phyloP scores from a whole-genome alignment of 2,113 vertebrate species.

The Gymnogyps californianus region DNA sequence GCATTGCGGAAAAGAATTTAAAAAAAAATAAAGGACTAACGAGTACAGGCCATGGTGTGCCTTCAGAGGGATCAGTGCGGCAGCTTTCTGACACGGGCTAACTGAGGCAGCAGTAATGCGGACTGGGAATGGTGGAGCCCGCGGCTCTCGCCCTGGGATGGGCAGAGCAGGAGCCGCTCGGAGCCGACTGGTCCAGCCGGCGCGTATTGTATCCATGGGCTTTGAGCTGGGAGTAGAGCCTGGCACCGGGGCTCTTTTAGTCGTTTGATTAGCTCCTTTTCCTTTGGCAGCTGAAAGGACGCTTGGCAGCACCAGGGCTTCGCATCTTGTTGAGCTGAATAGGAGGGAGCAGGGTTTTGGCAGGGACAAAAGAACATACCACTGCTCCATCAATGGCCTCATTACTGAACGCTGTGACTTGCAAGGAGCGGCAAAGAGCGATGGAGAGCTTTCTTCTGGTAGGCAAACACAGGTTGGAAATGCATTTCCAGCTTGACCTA shows the following conservation, averaged over 20 bases:
- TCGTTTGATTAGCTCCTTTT: conserved; percentile 22
- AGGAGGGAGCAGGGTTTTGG: conserved; percentile 33
- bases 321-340: conserved; percentile 35
- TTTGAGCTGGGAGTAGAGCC: neutral
- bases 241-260: neutral
- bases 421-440: fast-evolving
- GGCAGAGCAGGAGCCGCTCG: neutral
- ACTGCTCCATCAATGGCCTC: conserved; percentile 21
- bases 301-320: conserved; percentile 35
- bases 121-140: neutral
- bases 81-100: neutral
- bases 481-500: neutral
- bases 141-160: neutral
- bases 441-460: neutral
- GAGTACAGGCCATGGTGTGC: neutral
- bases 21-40: neutral
- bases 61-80: neutral
- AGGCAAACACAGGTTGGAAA: neutral
- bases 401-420: neutral
- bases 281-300: conserved; percentile 14
- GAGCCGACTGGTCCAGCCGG: fast-evolving
- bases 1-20: neutral
- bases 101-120: conserved; percentile 1
- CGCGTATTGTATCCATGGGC: neutral
- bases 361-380: conserved; percentile 15